Evolutionary conservation across 2,797 vertebrate species (phyloP).

Genomic region (Aviceda cuculoides): DNA sequence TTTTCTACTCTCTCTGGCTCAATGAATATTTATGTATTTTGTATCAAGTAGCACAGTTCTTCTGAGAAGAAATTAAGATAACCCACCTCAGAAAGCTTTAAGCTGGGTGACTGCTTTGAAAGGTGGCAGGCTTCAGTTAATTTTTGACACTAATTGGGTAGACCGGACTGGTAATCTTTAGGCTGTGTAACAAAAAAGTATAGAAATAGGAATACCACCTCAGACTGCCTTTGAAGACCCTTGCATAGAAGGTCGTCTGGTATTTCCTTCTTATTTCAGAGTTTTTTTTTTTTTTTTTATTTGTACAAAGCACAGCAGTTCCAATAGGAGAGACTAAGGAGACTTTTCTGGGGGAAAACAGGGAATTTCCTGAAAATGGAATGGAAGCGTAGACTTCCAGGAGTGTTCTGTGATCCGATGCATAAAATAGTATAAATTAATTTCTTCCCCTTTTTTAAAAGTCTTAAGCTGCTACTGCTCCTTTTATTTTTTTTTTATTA

Average conservation of each 20-base stretch:
- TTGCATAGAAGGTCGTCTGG: not conserved
- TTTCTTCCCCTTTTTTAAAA: not conserved
- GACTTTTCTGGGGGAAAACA: not conserved
- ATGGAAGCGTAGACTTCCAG: not conserved
- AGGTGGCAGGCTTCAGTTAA: not conserved
- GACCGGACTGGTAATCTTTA: not conserved
- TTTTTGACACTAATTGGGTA: not conserved
- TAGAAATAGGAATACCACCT: not conserved
- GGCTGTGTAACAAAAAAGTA: not conserved
- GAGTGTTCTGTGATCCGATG: not conserved
- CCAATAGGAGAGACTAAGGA: not conserved
- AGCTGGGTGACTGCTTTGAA: not conserved
- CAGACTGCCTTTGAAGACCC: not conserved
- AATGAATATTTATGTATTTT: not conserved
- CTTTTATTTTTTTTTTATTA: not conserved
- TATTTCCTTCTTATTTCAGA: not conserved
- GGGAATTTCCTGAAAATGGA: not conserved
- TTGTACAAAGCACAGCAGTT: not conserved
- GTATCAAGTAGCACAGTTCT: not conserved
- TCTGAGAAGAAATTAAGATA: not conserved
- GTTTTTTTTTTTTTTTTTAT: not conserved
- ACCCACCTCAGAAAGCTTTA: not conserved
- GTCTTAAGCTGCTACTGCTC: rapidly evolving
- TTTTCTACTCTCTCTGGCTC: not conserved
- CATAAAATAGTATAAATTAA: not conserved